These are phyloP conservation scores for Venturia canescens DNA, from an alignment of 1,140 invertebrate species.

Conservation along the genomic window DNA sequence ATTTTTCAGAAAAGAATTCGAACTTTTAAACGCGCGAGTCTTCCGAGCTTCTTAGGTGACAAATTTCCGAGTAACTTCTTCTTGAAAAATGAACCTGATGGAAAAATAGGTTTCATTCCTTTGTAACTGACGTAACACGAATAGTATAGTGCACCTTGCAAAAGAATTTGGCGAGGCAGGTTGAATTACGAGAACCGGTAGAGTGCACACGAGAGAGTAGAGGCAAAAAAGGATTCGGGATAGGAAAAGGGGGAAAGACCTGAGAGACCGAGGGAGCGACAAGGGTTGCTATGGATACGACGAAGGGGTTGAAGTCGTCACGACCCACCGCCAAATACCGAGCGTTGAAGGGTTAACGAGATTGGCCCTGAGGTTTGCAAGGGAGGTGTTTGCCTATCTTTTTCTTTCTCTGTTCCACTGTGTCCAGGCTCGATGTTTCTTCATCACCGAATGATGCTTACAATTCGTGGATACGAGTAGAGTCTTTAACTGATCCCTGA, in stretches of 20 bases:
- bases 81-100: too few species aligned
- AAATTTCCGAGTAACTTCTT: too few species aligned
- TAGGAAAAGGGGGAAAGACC: conserved; percentile 9
- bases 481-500: not conserved
- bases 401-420: conserved; percentile 50
- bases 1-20: too few species aligned
- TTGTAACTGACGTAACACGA: not conserved
- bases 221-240: conserved; percentile 34
- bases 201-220: not conserved
- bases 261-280: conserved; percentile 47
- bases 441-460: conserved; percentile 59
- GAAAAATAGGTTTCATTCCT: not conserved
- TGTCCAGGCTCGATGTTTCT: conserved; percentile 37
- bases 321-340: conserved; percentile 59
- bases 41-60: too few species aligned
- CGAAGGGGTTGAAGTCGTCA: conserved; percentile 67
- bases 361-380: conserved; percentile 66
- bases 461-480: conserved; percentile 40
- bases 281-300: conserved; percentile 72
- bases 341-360: conserved; percentile 74
- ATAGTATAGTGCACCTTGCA: conserved; percentile 44
- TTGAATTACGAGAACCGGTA: conserved; percentile 42
- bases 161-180: conserved; percentile 38
- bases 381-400: conserved; percentile 57
- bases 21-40: too few species aligned